phyloP scores from a whole-genome alignment of 2,113 vertebrate genomes.

The Cranoglanis bouderius region DNA sequence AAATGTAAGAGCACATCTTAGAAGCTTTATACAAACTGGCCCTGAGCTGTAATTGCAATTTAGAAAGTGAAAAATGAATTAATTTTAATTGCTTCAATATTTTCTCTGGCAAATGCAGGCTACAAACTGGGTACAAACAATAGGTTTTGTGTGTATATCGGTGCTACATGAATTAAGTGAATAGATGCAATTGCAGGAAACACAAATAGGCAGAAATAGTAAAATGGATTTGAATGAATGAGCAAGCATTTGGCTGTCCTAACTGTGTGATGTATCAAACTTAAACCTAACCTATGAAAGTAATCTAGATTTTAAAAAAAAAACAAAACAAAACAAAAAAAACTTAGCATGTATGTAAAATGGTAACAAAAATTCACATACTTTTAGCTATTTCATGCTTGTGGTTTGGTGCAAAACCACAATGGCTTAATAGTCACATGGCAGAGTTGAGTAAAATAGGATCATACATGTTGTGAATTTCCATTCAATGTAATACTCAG shows the following conservation, averaged over 20 bases:
- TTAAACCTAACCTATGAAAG: neutral
- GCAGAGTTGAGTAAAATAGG: conserved; percentile 24
- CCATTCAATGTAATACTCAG: conserved; percentile 8
- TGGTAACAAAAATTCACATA: neutral
- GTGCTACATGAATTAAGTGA: neutral
- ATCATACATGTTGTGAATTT: conserved; percentile 22
- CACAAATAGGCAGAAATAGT: neutral
- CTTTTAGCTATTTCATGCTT: neutral
- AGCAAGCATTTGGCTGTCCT: neutral
- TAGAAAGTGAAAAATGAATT: neutral
- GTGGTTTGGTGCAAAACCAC: conserved; percentile 1
- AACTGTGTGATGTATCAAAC: neutral
- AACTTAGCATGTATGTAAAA: neutral
- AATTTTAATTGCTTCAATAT: neutral
- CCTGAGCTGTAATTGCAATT: neutral
- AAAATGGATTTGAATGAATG: neutral
- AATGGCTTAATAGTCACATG: neutral
- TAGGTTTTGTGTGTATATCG: neutral
- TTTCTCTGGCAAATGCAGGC: neutral
- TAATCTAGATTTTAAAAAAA: neutral
- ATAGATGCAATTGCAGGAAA: neutral
- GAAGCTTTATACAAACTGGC: neutral
- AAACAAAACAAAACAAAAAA: no score
- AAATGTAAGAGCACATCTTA: neutral
- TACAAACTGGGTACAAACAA: neutral